phyloP scores from a whole-genome alignment of 1,140 invertebrate genomes.

The Sminthurinus signatus region DNA sequence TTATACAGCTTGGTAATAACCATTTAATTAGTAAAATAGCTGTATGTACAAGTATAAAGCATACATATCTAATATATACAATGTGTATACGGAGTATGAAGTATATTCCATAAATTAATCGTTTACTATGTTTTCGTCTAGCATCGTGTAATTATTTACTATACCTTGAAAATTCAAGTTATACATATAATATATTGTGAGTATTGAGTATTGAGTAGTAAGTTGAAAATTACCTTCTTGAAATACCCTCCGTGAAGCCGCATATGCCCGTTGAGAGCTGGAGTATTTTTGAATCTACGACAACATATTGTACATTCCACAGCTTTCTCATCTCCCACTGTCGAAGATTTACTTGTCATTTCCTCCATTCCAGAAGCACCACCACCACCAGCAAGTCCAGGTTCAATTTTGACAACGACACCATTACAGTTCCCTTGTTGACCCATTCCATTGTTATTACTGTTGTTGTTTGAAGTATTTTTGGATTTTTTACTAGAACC shows the following conservation, averaged over 20 bases:
- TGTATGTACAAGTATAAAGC: too few species aligned
- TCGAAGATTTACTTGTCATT: conserved; percentile 4
- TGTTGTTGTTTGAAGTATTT: conserved; percentile 13
- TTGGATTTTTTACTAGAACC: conserved; percentile 10
- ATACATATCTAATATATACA: too few species aligned
- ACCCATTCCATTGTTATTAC: neutral
- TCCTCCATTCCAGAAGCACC: neutral
- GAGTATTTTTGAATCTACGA: conserved; percentile 92
- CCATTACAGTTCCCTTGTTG: neutral
- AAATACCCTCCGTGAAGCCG: conserved; percentile 91
- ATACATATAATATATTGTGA: too few species aligned
- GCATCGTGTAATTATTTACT: neutral
- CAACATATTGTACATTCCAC: conserved; percentile 92
- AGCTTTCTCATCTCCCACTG: conserved; percentile 53
- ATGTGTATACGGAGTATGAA: too few species aligned
- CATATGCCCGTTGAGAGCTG: conserved; percentile 95
- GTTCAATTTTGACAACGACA: conserved; percentile 12
- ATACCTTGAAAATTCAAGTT: neutral
- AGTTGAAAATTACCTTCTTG: conserved; percentile 87
- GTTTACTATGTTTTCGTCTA: too few species aligned
- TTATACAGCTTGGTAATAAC: too few species aligned
- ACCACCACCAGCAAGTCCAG: conserved; percentile 17
- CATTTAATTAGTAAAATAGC: too few species aligned
- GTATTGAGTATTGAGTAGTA: too few species aligned
- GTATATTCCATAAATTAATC: too few species aligned